Conservation (phyloP, 2,888 invertebrate species). For the Drosophila mulleri region DNA sequence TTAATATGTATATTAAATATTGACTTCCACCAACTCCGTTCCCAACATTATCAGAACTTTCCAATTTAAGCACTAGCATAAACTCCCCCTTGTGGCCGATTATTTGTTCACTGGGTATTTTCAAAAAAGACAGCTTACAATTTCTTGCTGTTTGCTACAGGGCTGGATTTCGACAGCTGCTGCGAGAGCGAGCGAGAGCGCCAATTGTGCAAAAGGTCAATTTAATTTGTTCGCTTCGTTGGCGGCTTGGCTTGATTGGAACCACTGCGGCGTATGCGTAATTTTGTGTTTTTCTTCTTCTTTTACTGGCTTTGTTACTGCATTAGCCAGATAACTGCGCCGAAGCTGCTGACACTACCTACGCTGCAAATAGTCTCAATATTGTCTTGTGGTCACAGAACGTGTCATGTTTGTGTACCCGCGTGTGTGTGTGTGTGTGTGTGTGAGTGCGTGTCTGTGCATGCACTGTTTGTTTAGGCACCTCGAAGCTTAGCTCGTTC, state of each 20-base stretch:
- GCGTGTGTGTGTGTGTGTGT: constrained; percentile 1
- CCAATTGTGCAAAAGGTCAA: constrained; percentile 69
- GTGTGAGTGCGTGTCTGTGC: constrained; percentile 32
- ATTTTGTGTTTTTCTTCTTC: constrained; percentile 29
- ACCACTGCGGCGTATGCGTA: constrained; percentile 60
- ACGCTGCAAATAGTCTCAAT: constrained; percentile 22
- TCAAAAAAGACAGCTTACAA: constrained; percentile 11
- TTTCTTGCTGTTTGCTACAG: constrained; percentile 17
- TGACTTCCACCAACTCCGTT: too few relatives aligned
- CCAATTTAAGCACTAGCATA: too few relatives aligned
- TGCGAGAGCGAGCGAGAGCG: constrained; percentile 7
- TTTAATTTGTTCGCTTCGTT: constrained; percentile 65
- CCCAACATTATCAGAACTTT: neutral
- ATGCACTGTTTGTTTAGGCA: constrained; percentile 58
- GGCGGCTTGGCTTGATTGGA: constrained; percentile 48
- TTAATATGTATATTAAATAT: too few relatives aligned
- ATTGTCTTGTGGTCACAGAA: constrained; percentile 34
- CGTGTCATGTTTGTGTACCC: neutral
- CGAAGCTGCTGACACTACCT: constrained; percentile 25
- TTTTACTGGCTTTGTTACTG: constrained; percentile 36
- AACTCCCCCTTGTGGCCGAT: neutral
- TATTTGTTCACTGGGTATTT: constrained; percentile 18
- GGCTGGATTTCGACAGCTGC: constrained; percentile 25
- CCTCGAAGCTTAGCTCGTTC: constrained; percentile 47
- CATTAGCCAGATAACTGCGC: constrained; percentile 42